Evolutionary conservation across 1,140 invertebrate genomes (phyloP).

Genomic region (fruit fly (Drosophila melanogaster)): Release_6_plus_ISO1_MT NT_033779.5:6195501-6196000

Average conservation of each 20-base stretch:
- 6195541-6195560: not conserved
- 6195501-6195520: not conserved
- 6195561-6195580: slow-evolving; percentile 20
- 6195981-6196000: slow-evolving; percentile 7
- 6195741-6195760: slow-evolving; percentile 55
- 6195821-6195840: slow-evolving; percentile 49
- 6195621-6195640: slow-evolving; percentile 10
- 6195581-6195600: slow-evolving; percentile 81
- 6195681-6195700: slow-evolving; percentile 2
- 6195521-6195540: not conserved
- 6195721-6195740: slow-evolving; percentile 35
- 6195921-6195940: slow-evolving; percentile 75
- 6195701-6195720: not conserved
- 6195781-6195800: slow-evolving; percentile 49
- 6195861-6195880: slow-evolving; percentile 80
- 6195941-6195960: slow-evolving; percentile 18
- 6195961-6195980: slow-evolving; percentile 6
- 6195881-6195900: slow-evolving; percentile 70
- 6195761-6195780: slow-evolving; percentile 18
- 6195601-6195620: slow-evolving; percentile 54
- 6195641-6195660: not conserved
- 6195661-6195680: not conserved
- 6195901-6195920: slow-evolving; percentile 2
- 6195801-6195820: slow-evolving; percentile 60
- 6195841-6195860: slow-evolving; percentile 42